Evolutionary conservation across 2,888 invertebrate species (phyloP), one percentile per base, ranked within the genome.

Genomic region (Caenorhabditis angaria): DNA sequence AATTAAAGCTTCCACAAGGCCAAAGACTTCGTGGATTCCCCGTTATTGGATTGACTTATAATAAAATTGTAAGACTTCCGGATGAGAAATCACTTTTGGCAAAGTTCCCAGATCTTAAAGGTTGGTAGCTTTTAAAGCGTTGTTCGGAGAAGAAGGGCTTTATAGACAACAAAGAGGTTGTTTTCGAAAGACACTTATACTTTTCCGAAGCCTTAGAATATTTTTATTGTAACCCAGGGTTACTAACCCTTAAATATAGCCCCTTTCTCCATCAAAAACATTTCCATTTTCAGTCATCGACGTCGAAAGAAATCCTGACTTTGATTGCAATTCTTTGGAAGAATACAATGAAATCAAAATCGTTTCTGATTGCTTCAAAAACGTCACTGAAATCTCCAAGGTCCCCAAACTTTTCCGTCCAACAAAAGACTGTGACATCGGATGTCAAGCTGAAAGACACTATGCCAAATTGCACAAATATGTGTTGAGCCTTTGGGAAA

Each of bases 61-160:
- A 84, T 72, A 77, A 83, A 22, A 76, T 84, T 35, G 56, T 61
- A 12, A 63, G 64, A 18, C 79, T 84, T 51, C 84, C 84, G 4
- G 71, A 77, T 32, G 83, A 84, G 64, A 78, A 77, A 20, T 72
- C 78, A 20, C 77, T 84, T 28, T 60, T 81, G 20, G 68, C 78
- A 50, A 84, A 83, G 69, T 83, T 84, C 70, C 84, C 84, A 10
- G 82, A 84, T 63, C 67, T 84, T 22, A 73, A 78, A 71, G 35
- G n/a, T 54, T n/a, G n/a, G n/a, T n/a, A n/a, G n/a, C n/a, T n/a
- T n/a, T n/a, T n/a, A n/a, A n/a, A n/a, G n/a, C n/a, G n/a, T n/a
- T n/a, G n/a, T n/a, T n/a, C n/a, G n/a, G n/a, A n/a, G n/a, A n/a
- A n/a, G n/a, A n/a, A n/a, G n/a, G n/a, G n/a, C n/a, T n/a, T n/a